Base-by-base conservation (phyloP, 1,140 invertebrate species). In the Doryteuthis pealeii region DNA sequence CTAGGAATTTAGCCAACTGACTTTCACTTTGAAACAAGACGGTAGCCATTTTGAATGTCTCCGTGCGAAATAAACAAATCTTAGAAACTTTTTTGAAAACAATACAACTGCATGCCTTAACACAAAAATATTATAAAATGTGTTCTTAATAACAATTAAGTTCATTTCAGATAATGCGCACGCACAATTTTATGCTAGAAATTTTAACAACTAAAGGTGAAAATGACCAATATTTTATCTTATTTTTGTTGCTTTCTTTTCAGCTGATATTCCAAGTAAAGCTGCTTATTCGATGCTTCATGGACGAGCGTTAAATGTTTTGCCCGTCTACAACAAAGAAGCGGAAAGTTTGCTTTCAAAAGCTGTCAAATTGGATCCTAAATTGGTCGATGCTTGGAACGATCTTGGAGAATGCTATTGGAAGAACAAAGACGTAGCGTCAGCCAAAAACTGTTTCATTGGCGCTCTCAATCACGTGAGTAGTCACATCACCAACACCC, bases 381-480 rank as follows among this genome's bases (percentile, higher is more conserved):
- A 92, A 78, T 88, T 93, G 72, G 90, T 93, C 1, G 92, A 94
- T 74, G 94, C 94, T 6, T 96, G 95, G 95, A 96, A 96, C 85
- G 92, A 95, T 84, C 89, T 97, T 14, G 95, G 95, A 8, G 94
- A 95, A 86, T 94, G 93, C 86, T 95, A 94, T 86, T 96, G 94
- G 92, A 96, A 96, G 86, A 94, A 94, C 86, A 91, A 92, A 81
- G 93, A 95, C 84, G 89, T 95, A 32, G 89, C 91, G 79, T 92
- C 93, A 79, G 94, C 95, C 1, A 93, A 93, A 82, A 94, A 93
- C 82, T 96, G 95, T 87, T 96, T 96, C 88, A 90, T 92, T 80
- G 92, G 93, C 78, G 94, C 94, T 77, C 87, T 96, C 45, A 92
- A 92, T 85, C 91, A 94, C 90, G 94, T 95, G 90, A 88, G 89